These are phyloP conservation scores for Trididemnum nubilum DNA, from an alignment of 23 tunicate genomes.

Conservation along the genomic window DNA sequence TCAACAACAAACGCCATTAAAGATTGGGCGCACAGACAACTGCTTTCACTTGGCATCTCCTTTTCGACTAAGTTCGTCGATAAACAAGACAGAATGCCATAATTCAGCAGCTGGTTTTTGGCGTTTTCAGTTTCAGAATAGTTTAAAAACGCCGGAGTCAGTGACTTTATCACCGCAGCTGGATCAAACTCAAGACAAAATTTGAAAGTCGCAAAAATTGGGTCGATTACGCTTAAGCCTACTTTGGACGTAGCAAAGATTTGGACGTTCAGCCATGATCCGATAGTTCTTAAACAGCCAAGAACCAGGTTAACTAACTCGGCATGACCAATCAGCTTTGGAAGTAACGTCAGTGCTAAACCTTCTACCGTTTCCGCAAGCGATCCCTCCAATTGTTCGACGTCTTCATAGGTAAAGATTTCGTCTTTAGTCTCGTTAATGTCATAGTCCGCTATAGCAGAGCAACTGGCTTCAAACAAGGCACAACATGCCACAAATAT, in stretches of 20 bases:
- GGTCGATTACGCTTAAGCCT: conserved; percentile 24
- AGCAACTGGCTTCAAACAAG: conserved; percentile 44
- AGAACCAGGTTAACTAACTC: neutral
- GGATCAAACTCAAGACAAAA: neutral
- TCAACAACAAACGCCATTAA: conserved; percentile 28
- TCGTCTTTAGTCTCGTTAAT: conserved; percentile 20
- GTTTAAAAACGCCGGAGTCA: conserved; percentile 55
- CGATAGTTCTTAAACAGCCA: conserved; percentile 42
- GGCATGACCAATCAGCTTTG: neutral
- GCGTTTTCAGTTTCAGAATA: conserved; percentile 25
- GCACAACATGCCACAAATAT: conserved; percentile 37
- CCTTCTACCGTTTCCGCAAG: conserved; percentile 47
- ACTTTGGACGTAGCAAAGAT: conserved; percentile 39
- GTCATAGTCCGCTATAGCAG: conserved; percentile 56
- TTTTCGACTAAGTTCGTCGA: neutral
- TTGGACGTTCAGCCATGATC: conserved; percentile 65
- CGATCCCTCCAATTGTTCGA: conserved; percentile 30
- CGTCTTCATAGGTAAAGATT: conserved; percentile 54
- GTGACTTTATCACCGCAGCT: conserved; percentile 31
- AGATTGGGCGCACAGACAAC: conserved; percentile 21
- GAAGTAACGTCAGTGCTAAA: neutral
- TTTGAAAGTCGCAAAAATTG: conserved; percentile 12
- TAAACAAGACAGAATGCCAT: conserved; percentile 3
- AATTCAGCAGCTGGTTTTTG: neutral
- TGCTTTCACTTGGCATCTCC: conserved; percentile 2